Conservation (phyloP, 2,113 vertebrate genomes). For the Pavo muticus region DNA sequence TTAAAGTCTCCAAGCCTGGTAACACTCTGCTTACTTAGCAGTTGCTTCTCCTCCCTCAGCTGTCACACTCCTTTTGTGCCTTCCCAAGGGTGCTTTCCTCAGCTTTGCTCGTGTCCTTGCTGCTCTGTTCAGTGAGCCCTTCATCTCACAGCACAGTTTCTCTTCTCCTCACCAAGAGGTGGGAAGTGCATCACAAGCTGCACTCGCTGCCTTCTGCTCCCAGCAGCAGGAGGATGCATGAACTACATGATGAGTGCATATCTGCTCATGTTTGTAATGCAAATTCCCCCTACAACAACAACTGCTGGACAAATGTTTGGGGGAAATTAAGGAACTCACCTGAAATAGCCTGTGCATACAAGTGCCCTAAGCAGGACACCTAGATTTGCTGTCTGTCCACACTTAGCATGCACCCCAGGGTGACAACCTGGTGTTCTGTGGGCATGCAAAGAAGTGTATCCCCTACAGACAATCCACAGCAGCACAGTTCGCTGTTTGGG, state of each 20-base stretch:
- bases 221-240: background rate
- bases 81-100: conserved; percentile 40
- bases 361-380: background rate
- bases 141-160: background rate
- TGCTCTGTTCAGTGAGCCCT: background rate
- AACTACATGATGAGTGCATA: background rate
- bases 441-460: background rate
- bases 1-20: background rate
- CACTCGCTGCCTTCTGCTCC: background rate
- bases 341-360: background rate
- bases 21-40: conserved; percentile 42
- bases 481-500: background rate
- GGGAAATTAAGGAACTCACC: background rate
- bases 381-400: background rate
- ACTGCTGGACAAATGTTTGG: background rate
- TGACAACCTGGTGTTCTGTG: background rate
- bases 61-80: conserved; percentile 17
- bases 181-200: conserved; percentile 25
- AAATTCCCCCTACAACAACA: background rate
- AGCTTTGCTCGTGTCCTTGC: conserved; percentile 47
- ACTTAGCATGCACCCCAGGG: background rate
- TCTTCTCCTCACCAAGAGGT: background rate
- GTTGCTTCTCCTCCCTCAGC: conserved; percentile 57
- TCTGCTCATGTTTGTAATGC: background rate
- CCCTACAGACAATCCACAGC: background rate